Base-by-base conservation (phyloP, 64 coral and sea anemone genomes). In the Hydrozoanthus tunicans region DNA sequence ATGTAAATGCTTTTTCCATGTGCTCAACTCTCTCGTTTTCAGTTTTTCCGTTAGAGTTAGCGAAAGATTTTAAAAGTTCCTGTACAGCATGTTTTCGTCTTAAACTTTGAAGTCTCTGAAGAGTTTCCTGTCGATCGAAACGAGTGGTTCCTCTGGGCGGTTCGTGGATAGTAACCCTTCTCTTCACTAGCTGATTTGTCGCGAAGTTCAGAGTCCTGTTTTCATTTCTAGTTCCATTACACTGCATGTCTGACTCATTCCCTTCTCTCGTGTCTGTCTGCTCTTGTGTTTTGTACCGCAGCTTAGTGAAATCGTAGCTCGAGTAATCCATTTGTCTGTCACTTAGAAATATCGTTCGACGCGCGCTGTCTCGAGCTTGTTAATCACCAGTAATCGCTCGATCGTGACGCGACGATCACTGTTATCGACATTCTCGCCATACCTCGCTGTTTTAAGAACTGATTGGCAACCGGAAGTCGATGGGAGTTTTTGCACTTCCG, bases 121-220 rank as follows among this genome's bases (percentile, higher is more conserved):
- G 84, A 5, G 84, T 88, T 17, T 88, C 70, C 17, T 88, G 84
- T 10, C 84, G 84, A 59, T 88, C 84, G 24, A 5, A 59, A 7
- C 68, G 20, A 58, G 51, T 88, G 10, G 26, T 7, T 6, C 68
- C 84, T 59, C 84, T 56, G 0, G 84, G 84, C 6, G 84, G 84
- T 17, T 88, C 84, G 23, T 88, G 84, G 14, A 88, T 88, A 0
- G 84, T 88, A 3, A 88, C 84, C 14, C 84, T 56, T 73, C 84
- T 88, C 54, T 74, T 88, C 1, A 88, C 53, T 25, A 25, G 14
- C 20, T 86, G 83, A 56, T 75, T 88, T 11, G 68, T 14, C 66
- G 67, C 55, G 20, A n/a, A 57, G 32, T 25, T 88, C 56, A 74
- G 4, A 4, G 23, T 3, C 53, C 69, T 88, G 69, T 61, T 88